phyloP scores from a whole-genome alignment of 2,113 vertebrate genomes.

The Rhynchopsitta pachyrhyncha region DNA sequence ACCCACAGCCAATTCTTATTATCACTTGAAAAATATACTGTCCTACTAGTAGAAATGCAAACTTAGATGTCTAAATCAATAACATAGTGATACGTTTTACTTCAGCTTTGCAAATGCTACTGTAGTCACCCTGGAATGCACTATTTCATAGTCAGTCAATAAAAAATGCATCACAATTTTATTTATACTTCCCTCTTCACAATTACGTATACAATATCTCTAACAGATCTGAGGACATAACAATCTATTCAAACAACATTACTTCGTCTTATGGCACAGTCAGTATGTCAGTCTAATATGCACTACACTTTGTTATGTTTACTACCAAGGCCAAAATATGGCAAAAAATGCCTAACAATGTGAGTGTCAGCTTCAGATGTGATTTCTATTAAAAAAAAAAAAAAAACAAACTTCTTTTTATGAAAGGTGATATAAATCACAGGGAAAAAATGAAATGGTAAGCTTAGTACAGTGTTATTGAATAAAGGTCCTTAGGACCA shows the following conservation, averaged over 20 bases:
- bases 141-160: background rate
- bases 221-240: background rate
- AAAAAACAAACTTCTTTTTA: background rate
- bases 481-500: background rate
- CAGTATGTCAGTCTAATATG: background rate
- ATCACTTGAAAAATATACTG: background rate
- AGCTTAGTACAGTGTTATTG: background rate
- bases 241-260: background rate
- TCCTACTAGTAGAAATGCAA: conserved; percentile 2
- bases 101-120: background rate
- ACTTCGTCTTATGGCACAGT: background rate
- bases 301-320: background rate
- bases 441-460: background rate
- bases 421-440: background rate
- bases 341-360: background rate
- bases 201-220: background rate
- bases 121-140: background rate
- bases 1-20: background rate
- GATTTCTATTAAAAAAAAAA: background rate
- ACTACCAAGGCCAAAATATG: background rate
- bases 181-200: background rate
- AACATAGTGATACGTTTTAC: background rate
- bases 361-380: background rate
- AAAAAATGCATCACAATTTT: background rate
- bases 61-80: background rate